Evolutionary conservation across 1,140 invertebrate genomes (phyloP), one percentile per base, ranked within the genome.

Genomic region (Heterodera schachtii): DNA sequence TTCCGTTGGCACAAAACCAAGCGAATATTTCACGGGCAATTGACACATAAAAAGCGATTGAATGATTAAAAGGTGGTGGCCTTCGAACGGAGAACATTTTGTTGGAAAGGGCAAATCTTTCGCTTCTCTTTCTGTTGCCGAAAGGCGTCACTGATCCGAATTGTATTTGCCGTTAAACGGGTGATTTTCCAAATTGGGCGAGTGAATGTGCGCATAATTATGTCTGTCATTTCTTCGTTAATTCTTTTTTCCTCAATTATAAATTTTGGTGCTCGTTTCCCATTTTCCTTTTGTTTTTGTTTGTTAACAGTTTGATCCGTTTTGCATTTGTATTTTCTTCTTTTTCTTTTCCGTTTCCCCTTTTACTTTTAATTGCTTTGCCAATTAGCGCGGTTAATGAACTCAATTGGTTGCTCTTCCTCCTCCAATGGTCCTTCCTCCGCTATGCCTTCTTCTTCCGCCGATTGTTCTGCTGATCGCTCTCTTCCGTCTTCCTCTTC

Each of bases 1-100:
- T 83, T 70, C 82, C 82, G 19, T 76, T 83, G 41, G 41, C 77
- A 43, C 77, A 78, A 78, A 13, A 31, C 31, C 44, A 70, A 77
- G n/a, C 64, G n/a, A 60, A 31, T 11, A 19, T 60, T 60, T 64
- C 57, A 19, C 57, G 57, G 57, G 19, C 57, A 64, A 76, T 76
- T 3, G 52, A 76, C 64, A 31, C 64, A 13, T 76, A 64, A 60
- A 64, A 76, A 43, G 4, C 43, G 4, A 19, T 16, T 31, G n/a
- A 49, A 64, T 60, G 21, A 8, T 44, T 75, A 7, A 31, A 52
- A 49, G 60, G 7, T 31, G 31, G 31, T 31, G 31, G 31, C 31
- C 31, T 31, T 31, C 31, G 31, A 31, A 31, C 31, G 31, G 31
- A 31, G 31, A 31, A 31, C 31, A 31, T 31, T 31, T 31, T 31